Evolutionary conservation across 2,113 vertebrate genomes (phyloP).

Genomic region (Chelonoidis abingdonii): DNA sequence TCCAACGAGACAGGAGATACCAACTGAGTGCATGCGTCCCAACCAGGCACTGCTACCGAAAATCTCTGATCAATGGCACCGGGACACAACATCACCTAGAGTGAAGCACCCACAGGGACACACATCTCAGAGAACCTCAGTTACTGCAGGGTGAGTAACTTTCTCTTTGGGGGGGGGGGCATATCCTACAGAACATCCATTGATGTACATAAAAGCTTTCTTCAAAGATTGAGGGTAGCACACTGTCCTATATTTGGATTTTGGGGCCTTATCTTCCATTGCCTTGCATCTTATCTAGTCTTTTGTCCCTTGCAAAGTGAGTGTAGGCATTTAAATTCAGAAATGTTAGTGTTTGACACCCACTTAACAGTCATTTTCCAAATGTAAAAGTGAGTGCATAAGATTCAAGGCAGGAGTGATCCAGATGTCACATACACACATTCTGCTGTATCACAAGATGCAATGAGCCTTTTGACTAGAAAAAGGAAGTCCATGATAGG

Average conservation of each 20-base stretch:
- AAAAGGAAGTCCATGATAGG: neutral
- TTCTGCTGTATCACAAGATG: neutral
- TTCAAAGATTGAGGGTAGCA: neutral
- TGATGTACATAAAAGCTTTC: neutral
- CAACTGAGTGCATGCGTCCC: too few relatives aligned
- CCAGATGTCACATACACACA: neutral
- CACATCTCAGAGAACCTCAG: too few relatives aligned
- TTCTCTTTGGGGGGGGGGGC: too few relatives aligned
- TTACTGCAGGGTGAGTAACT: too few relatives aligned
- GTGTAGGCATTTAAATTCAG: neutral
- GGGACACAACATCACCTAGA: too few relatives aligned
- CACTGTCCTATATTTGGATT: neutral
- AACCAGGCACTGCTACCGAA: too few relatives aligned
- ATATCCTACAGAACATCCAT: neutral
- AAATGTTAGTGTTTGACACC: neutral
- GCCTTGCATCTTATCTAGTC: neutral
- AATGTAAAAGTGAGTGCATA: neutral
- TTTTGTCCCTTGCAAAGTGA: neutral
- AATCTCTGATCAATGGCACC: too few relatives aligned
- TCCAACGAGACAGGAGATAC: too few relatives aligned
- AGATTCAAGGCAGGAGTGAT: neutral
- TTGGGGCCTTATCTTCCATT: neutral
- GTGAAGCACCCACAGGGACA: too few relatives aligned
- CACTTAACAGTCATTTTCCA: neutral
- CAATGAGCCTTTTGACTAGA: neutral